Conservation (phyloP, 1,140 invertebrate genomes). For the Zaprionus davidi region DNA sequence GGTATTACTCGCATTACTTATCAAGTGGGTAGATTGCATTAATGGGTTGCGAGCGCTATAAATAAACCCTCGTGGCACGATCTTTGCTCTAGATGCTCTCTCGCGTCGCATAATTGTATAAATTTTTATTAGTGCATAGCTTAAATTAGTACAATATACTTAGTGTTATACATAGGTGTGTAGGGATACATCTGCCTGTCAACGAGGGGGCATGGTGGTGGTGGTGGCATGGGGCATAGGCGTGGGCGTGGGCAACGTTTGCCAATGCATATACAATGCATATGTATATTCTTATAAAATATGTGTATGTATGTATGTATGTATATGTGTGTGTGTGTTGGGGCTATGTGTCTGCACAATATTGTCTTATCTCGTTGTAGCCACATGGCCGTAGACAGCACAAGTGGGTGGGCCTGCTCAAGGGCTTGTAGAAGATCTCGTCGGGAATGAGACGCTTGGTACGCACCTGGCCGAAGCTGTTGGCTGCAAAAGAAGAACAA, state of each 20-base stretch:
- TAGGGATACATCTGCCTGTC: conserved; percentile 18
- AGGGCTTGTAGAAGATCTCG: conserved; percentile 54
- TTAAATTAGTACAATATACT: conserved; percentile 74
- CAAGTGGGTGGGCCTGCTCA: conserved; percentile 53
- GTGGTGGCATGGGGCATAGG: not conserved
- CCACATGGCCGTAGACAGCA: conserved; percentile 65
- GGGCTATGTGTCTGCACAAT: conserved; percentile 57
- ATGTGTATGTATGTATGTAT: not conserved
- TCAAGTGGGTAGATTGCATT: conserved; percentile 40
- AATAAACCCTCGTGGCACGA: conserved; percentile 17
- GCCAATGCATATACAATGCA: not conserved
- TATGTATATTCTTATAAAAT: not conserved
- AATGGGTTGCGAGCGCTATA: conserved; percentile 26
- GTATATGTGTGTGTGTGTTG: not conserved
- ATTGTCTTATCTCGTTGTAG: conserved; percentile 53
- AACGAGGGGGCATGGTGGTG: not conserved
- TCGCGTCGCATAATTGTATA: conserved; percentile 55
- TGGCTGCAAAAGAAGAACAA: conserved; percentile 36
- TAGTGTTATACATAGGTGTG: conserved; percentile 40
- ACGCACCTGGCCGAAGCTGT: conserved; percentile 60
- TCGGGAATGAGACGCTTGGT: conserved; percentile 53
- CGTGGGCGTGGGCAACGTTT: not conserved
- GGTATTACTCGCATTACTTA: not conserved
- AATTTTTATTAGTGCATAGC: conserved; percentile 71
- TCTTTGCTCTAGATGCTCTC: not conserved